These are phyloP conservation scores for Acanthopagrus latus DNA, from an alignment of 2,797 vertebrate genomes.

Conservation along the genomic window DNA sequence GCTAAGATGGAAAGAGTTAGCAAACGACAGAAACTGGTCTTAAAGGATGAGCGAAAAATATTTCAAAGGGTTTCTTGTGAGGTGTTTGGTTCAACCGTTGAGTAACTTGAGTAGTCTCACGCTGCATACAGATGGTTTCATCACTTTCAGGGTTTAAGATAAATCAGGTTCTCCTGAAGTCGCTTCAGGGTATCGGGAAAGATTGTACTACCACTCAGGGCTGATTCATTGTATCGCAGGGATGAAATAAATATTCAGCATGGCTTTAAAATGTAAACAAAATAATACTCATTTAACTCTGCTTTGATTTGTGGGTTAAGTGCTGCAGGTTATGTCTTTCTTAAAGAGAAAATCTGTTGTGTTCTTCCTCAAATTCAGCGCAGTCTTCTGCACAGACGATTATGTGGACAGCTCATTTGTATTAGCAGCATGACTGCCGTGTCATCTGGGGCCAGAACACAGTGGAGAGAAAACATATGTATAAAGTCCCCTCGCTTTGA, in stretches of 20 bases:
- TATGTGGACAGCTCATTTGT: constrained; percentile 28
- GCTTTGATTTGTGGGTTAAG: background rate
- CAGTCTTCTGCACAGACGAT: constrained; percentile 8
- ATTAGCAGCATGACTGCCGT: constrained; percentile 19
- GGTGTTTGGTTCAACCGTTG: constrained; percentile 13
- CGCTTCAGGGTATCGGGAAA: constrained; percentile 8
- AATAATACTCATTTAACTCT: background rate
- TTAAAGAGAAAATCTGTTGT: background rate
- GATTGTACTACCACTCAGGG: background rate
- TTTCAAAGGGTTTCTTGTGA: constrained; percentile 34
- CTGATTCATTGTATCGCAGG: background rate
- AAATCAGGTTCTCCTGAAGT: constrained; percentile 20
- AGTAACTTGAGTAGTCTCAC: constrained; percentile 1
- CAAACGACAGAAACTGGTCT: background rate
- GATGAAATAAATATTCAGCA: background rate
- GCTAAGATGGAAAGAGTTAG: constrained; percentile 7
- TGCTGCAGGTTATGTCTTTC: background rate
- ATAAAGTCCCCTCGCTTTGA: constrained; percentile 21
- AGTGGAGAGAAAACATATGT: constrained; percentile 27
- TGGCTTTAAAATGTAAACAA: background rate
- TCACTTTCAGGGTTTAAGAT: constrained; percentile 21
- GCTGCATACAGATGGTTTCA: constrained; percentile 7
- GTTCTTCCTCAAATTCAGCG: background rate
- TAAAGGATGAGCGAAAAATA: constrained; percentile 11
- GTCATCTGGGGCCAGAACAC: constrained; percentile 25